Evolutionary conservation across 2,888 invertebrate species (phyloP).

Genomic region (Tenodera sinensis): DNA sequence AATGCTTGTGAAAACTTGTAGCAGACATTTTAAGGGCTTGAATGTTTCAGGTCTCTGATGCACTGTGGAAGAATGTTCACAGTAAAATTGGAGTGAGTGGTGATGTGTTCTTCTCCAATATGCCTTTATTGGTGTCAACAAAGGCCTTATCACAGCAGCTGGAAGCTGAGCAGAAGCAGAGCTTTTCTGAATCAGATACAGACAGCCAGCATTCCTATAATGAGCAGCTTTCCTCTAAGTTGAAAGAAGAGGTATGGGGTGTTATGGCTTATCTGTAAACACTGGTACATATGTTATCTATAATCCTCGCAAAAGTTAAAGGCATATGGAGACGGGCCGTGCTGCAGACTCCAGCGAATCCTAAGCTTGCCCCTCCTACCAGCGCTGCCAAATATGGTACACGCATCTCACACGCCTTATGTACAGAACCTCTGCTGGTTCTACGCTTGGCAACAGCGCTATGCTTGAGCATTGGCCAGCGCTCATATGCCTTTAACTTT

Average conservation of each 20-base stretch:
- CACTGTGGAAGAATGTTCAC: not conserved
- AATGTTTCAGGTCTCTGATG: not conserved
- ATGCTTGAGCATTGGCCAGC: no score
- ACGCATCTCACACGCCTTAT: no score
- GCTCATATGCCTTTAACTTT: no score
- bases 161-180: not conserved
- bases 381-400: no score
- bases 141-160: not conserved
- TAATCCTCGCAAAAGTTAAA: no score
- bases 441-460: no score
- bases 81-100: not conserved
- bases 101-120: not conserved
- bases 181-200: not conserved
- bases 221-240: not conserved
- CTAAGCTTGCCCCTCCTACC: no score
- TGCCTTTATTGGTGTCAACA: not conserved
- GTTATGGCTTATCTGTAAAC: not conserved
- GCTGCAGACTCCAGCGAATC: no score
- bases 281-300: not conserved
- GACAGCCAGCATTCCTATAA: not conserved
- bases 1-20: no score
- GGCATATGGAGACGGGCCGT: no score
- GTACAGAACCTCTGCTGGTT: no score
- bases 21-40: no score
- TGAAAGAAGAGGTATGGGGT: not conserved